These are phyloP conservation scores for Drosophila mayaguana DNA, from an alignment of 2,888 invertebrate species.

Conservation along the genomic window DNA sequence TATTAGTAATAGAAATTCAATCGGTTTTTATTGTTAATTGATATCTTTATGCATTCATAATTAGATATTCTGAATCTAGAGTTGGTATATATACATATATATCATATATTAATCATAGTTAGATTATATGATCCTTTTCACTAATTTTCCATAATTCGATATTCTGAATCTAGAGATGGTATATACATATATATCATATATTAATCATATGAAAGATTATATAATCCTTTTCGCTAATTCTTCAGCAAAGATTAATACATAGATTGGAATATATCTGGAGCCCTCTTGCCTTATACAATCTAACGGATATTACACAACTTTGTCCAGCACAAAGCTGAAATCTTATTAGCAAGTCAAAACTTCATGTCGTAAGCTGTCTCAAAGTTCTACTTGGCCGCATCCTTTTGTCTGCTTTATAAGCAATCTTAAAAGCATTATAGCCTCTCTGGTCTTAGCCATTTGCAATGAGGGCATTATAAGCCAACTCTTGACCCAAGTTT, in stretches of 20 bases:
- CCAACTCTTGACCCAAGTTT: conserved; percentile 18
- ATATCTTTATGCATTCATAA: too few relatives aligned
- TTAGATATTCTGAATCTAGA: too few relatives aligned
- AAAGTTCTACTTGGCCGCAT: conserved; percentile 2
- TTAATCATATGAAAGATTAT: too few relatives aligned
- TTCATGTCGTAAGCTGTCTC: not conserved
- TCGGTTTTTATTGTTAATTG: too few relatives aligned
- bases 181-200: too few relatives aligned
- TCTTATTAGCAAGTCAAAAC: not conserved
- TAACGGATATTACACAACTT: not conserved
- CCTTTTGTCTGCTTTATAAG: conserved; percentile 4
- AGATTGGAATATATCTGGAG: not conserved
- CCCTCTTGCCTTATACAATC: not conserved
- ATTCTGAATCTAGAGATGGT: too few relatives aligned
- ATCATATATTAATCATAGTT: too few relatives aligned
- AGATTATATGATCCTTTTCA: too few relatives aligned
- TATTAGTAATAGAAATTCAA: too few relatives aligned
- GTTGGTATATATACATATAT: too few relatives aligned
- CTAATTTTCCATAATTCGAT: too few relatives aligned
- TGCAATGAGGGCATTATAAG: conserved; percentile 17
- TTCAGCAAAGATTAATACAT: not conserved
- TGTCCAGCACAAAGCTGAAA: not conserved
- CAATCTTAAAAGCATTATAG: conserved; percentile 3
- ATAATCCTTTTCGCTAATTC: too few relatives aligned
- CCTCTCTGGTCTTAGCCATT: conserved; percentile 7